Evolutionary conservation across 2,888 invertebrate species (phyloP).

Genomic region (Caenorhabditis panamensis): DNA sequence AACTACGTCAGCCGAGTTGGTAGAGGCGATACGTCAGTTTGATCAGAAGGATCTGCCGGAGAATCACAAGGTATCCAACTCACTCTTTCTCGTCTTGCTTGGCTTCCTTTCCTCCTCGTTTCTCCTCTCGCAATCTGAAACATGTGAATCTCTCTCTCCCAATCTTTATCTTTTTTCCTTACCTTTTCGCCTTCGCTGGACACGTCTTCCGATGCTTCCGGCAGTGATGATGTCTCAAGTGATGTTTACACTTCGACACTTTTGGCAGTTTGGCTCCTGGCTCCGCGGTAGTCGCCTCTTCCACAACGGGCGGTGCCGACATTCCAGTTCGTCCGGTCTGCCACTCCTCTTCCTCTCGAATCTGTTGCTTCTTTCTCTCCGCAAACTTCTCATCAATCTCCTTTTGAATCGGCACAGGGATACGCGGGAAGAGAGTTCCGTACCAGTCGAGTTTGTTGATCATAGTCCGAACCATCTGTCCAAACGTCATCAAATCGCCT

Average conservation of each 20-base stretch:
- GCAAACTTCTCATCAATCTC: constrained; percentile 79
- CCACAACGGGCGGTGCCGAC: not conserved
- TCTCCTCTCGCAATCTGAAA: constrained; percentile 33
- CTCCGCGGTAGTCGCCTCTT: constrained; percentile 11
- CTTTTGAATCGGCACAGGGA: constrained; percentile 92
- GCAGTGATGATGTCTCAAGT: constrained; percentile 80
- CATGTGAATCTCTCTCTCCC: not conserved
- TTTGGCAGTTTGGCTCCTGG: constrained; percentile 42
- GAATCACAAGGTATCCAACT: constrained; percentile 33
- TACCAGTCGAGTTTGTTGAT: constrained; percentile 93
- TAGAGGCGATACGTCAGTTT: constrained; percentile 55
- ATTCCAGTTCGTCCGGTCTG: not conserved
- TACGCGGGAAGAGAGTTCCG: constrained; percentile 96
- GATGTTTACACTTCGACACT: constrained; percentile 75
- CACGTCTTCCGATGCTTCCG: constrained; percentile 77
- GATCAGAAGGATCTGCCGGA: constrained; percentile 41
- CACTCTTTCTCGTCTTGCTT: constrained; percentile 6
- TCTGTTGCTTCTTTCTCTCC: constrained; percentile 70
- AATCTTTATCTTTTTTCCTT: not conserved
- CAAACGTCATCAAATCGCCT: constrained; percentile 93
- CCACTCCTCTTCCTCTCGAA: constrained; percentile 61
- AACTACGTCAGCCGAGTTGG: constrained; percentile 43
- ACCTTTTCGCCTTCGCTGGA: constrained; percentile 77
- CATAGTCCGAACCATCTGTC: constrained; percentile 84
- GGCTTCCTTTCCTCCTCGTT: not conserved